Evolutionary conservation across 64 coral and sea anemone genomes (phyloP), one percentile per base, ranked within the genome.

Genomic region (Montipora cactus): DNA sequence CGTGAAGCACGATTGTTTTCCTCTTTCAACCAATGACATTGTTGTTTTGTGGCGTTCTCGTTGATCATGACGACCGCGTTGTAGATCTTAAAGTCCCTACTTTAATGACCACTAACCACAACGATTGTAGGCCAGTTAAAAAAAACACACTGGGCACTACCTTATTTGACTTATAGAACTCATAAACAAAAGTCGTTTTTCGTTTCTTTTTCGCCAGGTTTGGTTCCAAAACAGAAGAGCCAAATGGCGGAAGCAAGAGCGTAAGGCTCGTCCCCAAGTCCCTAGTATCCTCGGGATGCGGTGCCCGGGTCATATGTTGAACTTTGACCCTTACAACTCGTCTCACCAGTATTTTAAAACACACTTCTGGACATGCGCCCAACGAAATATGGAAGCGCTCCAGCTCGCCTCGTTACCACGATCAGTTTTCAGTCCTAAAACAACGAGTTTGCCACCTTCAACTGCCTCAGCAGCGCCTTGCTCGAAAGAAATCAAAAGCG

Each of bases 141-240:
- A 37, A 37, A 37, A 37, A 37, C 37, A 37, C 37, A 37, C 37
- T 37, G 37, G 37, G 37, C 52, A 55, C 52, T 55, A 55, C 52
- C 52, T 55, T 55, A 7, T 55, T 55, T 55, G 52, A 55, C 4
- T 0, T 55, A 55, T 8, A 55, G 1, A 55, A 55, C 52, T 7
- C 5, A 55, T 55, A 55, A 10, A 55, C 52, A 55, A 10, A 55
- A 55, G 3, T 10, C 52, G 52, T 55, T 8, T 47, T 19, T 14
- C 8, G 15, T 50, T n/a, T n/a, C 7, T 50, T 7, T 5, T 86
- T 71, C 67, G 58, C 23, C 66, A 97, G 96, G 95, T 97, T 44
- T 97, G 96, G 96, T 97, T 97, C 66, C 96, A 97, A 76, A 97
- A 97, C 96, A 87, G 96, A 23, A 84, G 96, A 73, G 96, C 96